These are phyloP conservation scores for Automeris io DNA, from an alignment of 2,888 invertebrate genomes.

Conservation along the genomic window DNA sequence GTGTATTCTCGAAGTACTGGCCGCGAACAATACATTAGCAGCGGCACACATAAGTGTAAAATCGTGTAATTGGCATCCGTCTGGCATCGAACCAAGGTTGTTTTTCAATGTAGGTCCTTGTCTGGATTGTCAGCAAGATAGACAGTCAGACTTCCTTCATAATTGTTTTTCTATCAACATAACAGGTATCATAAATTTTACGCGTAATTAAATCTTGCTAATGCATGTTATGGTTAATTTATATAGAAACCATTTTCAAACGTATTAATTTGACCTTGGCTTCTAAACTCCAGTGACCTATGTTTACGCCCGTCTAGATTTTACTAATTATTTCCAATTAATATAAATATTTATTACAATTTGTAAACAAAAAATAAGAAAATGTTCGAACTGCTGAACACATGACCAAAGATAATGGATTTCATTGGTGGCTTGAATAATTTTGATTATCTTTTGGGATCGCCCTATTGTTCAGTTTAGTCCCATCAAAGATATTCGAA, in stretches of 20 bases:
- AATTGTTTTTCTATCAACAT: not conserved
- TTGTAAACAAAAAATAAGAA: too few species aligned
- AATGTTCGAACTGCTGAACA: too few species aligned
- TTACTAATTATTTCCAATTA: too few species aligned
- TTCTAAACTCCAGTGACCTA: not conserved
- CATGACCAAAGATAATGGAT: too few species aligned
- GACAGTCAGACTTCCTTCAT: not conserved
- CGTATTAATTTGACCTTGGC: not conserved
- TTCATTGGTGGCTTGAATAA: too few species aligned
- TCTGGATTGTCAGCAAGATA: constrained; percentile 12
- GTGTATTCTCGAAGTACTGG: not conserved
- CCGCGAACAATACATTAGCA: constrained; percentile 1
- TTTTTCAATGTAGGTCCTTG: constrained; percentile 22
- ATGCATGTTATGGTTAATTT: not conserved
- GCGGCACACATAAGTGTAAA: constrained; percentile 15
- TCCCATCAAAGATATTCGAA: too few species aligned
- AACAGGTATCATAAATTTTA: not conserved
- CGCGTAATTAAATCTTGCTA: not conserved
- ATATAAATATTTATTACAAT: too few species aligned
- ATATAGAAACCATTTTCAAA: not conserved
- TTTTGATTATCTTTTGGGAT: too few species aligned
- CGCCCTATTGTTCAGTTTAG: too few species aligned
- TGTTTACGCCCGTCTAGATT: too few species aligned
- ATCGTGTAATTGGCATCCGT: constrained; percentile 30
- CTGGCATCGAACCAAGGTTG: constrained; percentile 57